Evolutionary conservation across 2,113 vertebrate species (phyloP), one percentile per base, ranked within the genome.

Genomic region (Puma concolor): DNA sequence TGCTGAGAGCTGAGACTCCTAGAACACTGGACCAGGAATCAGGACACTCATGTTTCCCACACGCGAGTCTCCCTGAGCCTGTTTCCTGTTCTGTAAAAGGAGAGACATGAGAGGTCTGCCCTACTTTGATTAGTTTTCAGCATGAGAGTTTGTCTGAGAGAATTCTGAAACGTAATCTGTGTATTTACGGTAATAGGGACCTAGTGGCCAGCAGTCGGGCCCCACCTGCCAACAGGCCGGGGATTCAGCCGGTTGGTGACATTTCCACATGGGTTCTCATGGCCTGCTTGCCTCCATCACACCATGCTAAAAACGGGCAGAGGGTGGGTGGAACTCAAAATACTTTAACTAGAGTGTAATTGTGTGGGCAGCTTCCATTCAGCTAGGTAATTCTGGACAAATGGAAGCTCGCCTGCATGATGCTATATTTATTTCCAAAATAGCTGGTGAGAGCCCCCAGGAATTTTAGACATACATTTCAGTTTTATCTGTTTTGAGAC

Each of bases 321-420:
- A 17, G 94, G 93, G 98, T 98, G 54, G 98, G 98, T 88, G 97
- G 95, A 95, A 88, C 98, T 96, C 96, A 97, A 94, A 98, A 97
- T 98, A 95, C 54, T 97, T 52, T 67, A 83, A 96, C 86, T 90
- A 41, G 44, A 95, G 94, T 96, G 97, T 95, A 97, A 96, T 84
- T 63, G 94, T 89, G 98, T 97, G 95, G 96, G 98, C 93, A 93
- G 96, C 74, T 97, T 94, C 81, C 91, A 89, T 87, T 57, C 25
- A 88, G 92, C 94, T 95, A 98, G 98, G 98, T 98, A 95, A 94
- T 94, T 97, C 97, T 96, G 98, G 98, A 97, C 96, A 97, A 98
- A 94, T 81, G 93, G 85, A 76, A 97, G 82, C 88, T 88, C 27
- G 93, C 38, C 77, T 94, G 85, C 71, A 14, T 4, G 50, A 50